phyloP scores from a whole-genome alignment of 2,113 vertebrate species.

The Heteronetta atricapilla region DNA sequence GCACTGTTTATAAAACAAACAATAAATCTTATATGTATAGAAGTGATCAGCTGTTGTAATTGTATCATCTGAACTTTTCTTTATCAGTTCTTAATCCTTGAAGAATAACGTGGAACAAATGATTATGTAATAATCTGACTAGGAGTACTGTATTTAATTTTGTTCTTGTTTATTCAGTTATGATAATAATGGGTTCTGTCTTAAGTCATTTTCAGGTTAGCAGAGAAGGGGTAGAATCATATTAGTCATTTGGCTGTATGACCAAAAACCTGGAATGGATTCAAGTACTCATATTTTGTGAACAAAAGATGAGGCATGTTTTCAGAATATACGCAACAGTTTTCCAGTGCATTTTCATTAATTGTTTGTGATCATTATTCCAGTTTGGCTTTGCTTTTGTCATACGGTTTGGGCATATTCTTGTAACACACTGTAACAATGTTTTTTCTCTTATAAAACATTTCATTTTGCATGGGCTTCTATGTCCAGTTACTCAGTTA shows the following conservation, averaged over 20 bases:
- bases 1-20: background rate
- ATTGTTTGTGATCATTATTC: background rate
- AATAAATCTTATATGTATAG: background rate
- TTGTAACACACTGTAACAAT: background rate
- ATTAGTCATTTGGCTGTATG: background rate
- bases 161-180: background rate
- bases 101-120: background rate
- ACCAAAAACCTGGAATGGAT: background rate
- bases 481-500: background rate
- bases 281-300: background rate
- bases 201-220: background rate
- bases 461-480: background rate
- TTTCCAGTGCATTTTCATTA: background rate
- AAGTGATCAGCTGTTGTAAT: background rate
- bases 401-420: background rate
- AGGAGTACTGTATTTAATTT: slow-evolving; percentile 8
- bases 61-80: background rate
- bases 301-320: background rate
- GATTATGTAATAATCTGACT: background rate
- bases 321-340: background rate
- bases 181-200: background rate
- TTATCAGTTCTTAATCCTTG: background rate
- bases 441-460: background rate
- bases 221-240: background rate
- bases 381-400: background rate